phyloP scores from a whole-genome alignment of 2,113 vertebrate genomes.

The Aptenodytes forsteri region DNA sequence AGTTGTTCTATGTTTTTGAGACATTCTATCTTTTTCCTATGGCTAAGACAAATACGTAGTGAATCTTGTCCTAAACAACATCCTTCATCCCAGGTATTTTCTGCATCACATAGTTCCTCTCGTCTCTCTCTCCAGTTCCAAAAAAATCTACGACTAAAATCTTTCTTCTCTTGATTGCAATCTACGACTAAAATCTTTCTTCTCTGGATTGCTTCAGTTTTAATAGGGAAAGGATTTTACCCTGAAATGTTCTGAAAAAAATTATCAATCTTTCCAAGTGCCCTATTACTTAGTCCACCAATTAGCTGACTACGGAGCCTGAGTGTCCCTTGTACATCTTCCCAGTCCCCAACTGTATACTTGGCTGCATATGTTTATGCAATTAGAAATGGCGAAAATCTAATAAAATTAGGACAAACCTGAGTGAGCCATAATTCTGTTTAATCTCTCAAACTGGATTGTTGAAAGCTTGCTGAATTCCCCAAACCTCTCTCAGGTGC shows the following conservation, averaged over 20 bases:
- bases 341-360: constrained; percentile 29
- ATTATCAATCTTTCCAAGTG: constrained; percentile 29
- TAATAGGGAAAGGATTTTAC: constrained; percentile 14
- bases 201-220: constrained; percentile 2
- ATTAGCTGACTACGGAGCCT: constrained; percentile 27
- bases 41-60: neutral
- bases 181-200: neutral
- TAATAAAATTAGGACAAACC: constrained; percentile 57
- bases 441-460: constrained; percentile 44
- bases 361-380: constrained; percentile 58
- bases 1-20: neutral
- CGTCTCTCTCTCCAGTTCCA: neutral
- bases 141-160: neutral
- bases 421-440: constrained; percentile 43
- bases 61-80: neutral
- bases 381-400: constrained; percentile 54
- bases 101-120: neutral
- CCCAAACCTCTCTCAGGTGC: constrained; percentile 52
- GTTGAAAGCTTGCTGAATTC: constrained; percentile 55
- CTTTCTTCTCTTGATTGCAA: neutral
- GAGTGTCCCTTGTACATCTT: constrained; percentile 44
- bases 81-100: neutral
- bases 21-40: neutral
- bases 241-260: constrained; percentile 12
- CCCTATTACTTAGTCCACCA: constrained; percentile 25